These are phyloP conservation scores for Grus americana DNA, from an alignment of 2,113 vertebrate genomes.

Conservation along the genomic window DNA sequence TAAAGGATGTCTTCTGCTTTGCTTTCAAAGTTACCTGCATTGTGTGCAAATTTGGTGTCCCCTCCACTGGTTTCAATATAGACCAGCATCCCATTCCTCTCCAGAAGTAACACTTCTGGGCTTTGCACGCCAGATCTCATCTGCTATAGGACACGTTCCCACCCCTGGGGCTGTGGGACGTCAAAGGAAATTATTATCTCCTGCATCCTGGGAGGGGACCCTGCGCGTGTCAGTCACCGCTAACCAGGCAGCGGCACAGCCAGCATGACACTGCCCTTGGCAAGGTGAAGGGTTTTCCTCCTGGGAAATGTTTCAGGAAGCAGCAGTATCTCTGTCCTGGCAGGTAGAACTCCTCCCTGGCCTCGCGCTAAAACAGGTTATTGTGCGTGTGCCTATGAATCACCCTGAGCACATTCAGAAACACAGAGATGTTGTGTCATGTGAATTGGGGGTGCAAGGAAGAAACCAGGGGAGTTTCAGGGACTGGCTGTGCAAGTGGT, in stretches of 20 bases:
- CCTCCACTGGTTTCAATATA: not conserved
- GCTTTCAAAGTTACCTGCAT: not conserved
- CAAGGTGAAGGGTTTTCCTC: slow-evolving; percentile 27
- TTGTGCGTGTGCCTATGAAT: not conserved
- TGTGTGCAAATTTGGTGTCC: not conserved
- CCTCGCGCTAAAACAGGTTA: not conserved
- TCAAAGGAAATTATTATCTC: not conserved
- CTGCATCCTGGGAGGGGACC: not conserved
- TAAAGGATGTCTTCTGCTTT: not conserved
- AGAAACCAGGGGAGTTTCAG: not conserved
- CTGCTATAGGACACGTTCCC: not conserved
- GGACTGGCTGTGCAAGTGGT: not conserved
- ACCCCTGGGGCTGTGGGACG: not conserved
- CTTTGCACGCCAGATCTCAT: not conserved
- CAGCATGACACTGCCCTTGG: not conserved
- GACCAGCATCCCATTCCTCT: not conserved
- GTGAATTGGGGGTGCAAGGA: not conserved
- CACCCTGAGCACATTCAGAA: not conserved
- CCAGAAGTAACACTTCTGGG: not conserved
- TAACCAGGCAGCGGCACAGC: not conserved
- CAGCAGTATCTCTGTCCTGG: slow-evolving; percentile 3
- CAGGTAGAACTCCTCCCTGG: slow-evolving; percentile 47
- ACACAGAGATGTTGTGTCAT: not conserved
- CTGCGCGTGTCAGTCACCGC: not conserved
- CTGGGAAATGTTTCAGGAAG: slow-evolving; percentile 13